These are phyloP conservation scores for Drosophila leonis DNA, from an alignment of 2,888 invertebrate genomes.

Conservation along the genomic window DNA sequence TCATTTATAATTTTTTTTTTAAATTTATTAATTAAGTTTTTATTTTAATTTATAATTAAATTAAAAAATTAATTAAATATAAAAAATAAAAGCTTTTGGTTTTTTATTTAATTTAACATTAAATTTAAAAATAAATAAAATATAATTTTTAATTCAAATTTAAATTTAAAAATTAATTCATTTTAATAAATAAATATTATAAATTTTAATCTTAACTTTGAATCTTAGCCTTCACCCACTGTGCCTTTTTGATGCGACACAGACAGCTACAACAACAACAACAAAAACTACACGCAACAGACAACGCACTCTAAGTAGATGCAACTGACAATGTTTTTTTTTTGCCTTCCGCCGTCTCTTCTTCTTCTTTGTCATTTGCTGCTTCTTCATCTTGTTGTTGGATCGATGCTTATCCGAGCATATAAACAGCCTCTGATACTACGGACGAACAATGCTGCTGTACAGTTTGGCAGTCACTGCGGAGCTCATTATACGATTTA, in stretches of 20 bases:
- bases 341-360: neutral
- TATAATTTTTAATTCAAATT: no score
- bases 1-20: no score
- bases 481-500: constrained; percentile 51
- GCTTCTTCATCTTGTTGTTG: constrained; percentile 24
- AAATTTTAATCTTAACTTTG: neutral
- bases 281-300: constrained; percentile 11
- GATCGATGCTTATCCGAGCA: constrained; percentile 57
- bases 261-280: constrained; percentile 25
- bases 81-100: no score
- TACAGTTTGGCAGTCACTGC: constrained; percentile 46
- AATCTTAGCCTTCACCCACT: constrained; percentile 13
- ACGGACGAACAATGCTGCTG: constrained; percentile 28
- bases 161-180: neutral
- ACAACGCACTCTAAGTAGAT: constrained; percentile 36
- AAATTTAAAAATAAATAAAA: neutral
- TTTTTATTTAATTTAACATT: neutral
- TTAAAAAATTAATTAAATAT: no score
- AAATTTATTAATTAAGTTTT: no score
- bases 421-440: constrained; percentile 52
- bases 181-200: neutral
- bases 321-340: constrained; percentile 48
- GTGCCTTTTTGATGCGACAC: constrained; percentile 35
- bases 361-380: constrained; percentile 4
- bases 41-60: neutral